phyloP scores from a whole-genome alignment of 2,113 vertebrate species.

The Aepyceros melampus region DNA sequence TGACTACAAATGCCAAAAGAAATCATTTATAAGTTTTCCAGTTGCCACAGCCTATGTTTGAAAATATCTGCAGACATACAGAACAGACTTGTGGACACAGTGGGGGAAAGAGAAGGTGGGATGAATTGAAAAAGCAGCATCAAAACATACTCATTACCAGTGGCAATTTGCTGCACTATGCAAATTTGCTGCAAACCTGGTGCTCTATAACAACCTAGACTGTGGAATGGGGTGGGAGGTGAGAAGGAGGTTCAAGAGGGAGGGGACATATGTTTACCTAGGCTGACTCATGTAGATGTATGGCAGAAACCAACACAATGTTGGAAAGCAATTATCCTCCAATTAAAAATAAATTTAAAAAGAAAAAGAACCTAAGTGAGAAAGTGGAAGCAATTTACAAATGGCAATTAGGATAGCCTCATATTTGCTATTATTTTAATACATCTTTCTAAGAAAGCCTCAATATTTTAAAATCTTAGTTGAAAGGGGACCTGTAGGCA shows the following conservation, averaged over 20 bases:
- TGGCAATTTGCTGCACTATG: background rate
- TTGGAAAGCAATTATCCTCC: background rate
- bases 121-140: background rate
- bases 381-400: background rate
- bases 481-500: background rate
- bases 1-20: slow-evolving; percentile 1
- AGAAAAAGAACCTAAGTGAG: background rate
- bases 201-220: background rate
- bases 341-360: background rate
- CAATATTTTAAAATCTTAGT: background rate
- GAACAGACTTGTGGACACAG: background rate
- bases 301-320: background rate
- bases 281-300: background rate
- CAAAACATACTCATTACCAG: background rate
- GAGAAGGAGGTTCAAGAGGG: background rate
- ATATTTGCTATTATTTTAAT: background rate
- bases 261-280: background rate
- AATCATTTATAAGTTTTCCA: background rate
- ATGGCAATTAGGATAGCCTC: background rate
- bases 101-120: background rate
- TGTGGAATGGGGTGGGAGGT: background rate
- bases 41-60: background rate
- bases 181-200: background rate
- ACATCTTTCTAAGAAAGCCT: background rate
- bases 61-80: background rate